A percentile compares a stretch with the other conserved stretches of the same genome.
These are phyloP conservation scores for Oncorhynchus gorbuscha DNA, from an alignment of 2,113 vertebrate genomes.

Conservation along the genomic window DNA sequence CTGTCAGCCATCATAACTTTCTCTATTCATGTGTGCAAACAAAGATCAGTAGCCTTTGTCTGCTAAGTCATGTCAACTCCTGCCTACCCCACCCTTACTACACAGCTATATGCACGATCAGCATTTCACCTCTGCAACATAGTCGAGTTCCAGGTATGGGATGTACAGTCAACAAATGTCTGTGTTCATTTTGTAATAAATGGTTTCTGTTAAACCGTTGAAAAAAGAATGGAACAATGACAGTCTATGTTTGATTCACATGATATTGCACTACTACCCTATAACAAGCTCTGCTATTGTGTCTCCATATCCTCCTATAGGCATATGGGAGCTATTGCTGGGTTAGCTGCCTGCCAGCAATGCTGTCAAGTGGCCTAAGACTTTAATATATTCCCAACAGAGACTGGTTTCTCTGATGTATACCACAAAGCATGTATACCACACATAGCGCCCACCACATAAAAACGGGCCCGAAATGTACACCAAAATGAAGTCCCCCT, in stretches of 20 bases:
- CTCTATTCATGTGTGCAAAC: slow-evolving; percentile 3
- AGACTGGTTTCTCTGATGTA: slow-evolving; percentile 19
- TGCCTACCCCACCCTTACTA: slow-evolving; percentile 4
- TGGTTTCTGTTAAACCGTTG: background rate
- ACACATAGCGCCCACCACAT: slow-evolving; percentile 23
- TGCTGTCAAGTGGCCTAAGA: background rate
- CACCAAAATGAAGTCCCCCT: background rate
- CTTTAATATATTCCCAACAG: slow-evolving; percentile 21
- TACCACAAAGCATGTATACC: slow-evolving; percentile 19
- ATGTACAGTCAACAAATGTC: background rate
- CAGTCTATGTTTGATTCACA: slow-evolving; percentile 6
- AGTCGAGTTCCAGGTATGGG: background rate
- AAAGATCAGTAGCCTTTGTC: slow-evolving; percentile 3
- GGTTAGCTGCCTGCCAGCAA: slow-evolving; percentile 12
- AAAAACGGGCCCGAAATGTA: background rate
- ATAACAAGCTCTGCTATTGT: background rate
- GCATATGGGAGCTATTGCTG: slow-evolving; percentile 30
- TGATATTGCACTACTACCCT: background rate
- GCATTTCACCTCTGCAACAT: background rate
- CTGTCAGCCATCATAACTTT: background rate
- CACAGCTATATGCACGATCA: background rate
- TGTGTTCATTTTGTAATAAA: background rate
- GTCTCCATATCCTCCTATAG: slow-evolving; percentile 3
- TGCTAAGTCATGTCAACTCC: background rate
- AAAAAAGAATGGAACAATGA: background rate